These are phyloP conservation scores for Latrodectus elegans DNA, from an alignment of 2,888 invertebrate species.

Conservation along the genomic window DNA sequence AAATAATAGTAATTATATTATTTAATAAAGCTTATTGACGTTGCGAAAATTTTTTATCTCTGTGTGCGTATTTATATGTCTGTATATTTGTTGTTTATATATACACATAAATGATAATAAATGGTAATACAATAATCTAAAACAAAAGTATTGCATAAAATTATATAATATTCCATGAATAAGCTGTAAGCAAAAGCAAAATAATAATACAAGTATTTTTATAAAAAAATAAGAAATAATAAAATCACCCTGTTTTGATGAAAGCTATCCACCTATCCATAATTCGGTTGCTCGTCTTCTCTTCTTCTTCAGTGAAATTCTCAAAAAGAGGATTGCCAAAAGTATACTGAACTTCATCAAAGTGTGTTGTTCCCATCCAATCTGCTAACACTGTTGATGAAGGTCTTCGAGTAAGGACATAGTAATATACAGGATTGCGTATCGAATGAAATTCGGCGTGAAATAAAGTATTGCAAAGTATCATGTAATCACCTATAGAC, in stretches of 20 bases:
- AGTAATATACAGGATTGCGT: constrained; percentile 60
- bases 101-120: background rate
- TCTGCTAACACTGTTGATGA: constrained; percentile 20
- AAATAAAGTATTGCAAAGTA: constrained; percentile 46
- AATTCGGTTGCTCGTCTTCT: constrained; percentile 4
- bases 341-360: constrained; percentile 63
- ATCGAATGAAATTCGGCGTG: constrained; percentile 57
- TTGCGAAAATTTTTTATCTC: no score
- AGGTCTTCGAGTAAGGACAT: constrained; percentile 52
- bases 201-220: background rate
- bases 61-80: no score
- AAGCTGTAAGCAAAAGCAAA: background rate
- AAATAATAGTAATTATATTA: no score
- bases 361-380: constrained; percentile 68
- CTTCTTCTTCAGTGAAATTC: constrained; percentile 56
- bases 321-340: constrained; percentile 57
- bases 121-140: background rate
- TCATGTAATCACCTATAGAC: constrained; percentile 58
- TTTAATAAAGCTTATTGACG: no score
- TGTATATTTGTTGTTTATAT: no score
- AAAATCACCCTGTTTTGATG: constrained; percentile 53
- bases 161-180: background rate
- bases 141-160: background rate
- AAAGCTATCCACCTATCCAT: constrained; percentile 58
- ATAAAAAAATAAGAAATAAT: background rate